Conservation (phyloP, 2,113 vertebrate species). For the Podiceps cristatus region DNA sequence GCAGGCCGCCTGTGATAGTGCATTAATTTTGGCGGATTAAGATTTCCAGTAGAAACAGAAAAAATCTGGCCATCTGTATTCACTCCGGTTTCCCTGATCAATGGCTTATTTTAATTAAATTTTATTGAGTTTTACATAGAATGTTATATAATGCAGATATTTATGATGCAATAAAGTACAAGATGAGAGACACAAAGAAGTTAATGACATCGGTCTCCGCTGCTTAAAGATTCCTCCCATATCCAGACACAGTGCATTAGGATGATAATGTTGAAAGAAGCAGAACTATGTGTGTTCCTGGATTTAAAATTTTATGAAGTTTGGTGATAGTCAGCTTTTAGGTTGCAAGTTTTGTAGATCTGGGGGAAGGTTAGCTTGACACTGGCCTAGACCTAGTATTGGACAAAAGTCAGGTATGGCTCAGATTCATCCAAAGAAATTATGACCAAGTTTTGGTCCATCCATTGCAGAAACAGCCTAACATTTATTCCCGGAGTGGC, state of each 20-base stretch:
- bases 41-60: neutral
- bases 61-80: neutral
- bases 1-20: neutral
- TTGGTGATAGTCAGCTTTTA: neutral
- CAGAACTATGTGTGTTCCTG: neutral
- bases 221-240: neutral
- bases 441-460: neutral
- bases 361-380: neutral
- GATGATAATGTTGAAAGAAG: neutral
- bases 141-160: neutral
- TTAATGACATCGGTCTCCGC: neutral
- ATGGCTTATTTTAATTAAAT: neutral
- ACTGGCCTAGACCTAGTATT: neutral
- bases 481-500: neutral
- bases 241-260: neutral
- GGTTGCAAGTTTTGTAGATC: neutral
- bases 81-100: neutral
- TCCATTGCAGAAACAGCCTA: neutral
- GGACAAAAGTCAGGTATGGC: neutral
- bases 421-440: neutral
- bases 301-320: neutral
- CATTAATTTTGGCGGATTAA: neutral
- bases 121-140: neutral
- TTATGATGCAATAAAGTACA: constrained; percentile 10
- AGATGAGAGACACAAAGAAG: neutral